Base-by-base conservation (phyloP, 2,113 vertebrate genomes). In the Ascaphus truei region DNA sequence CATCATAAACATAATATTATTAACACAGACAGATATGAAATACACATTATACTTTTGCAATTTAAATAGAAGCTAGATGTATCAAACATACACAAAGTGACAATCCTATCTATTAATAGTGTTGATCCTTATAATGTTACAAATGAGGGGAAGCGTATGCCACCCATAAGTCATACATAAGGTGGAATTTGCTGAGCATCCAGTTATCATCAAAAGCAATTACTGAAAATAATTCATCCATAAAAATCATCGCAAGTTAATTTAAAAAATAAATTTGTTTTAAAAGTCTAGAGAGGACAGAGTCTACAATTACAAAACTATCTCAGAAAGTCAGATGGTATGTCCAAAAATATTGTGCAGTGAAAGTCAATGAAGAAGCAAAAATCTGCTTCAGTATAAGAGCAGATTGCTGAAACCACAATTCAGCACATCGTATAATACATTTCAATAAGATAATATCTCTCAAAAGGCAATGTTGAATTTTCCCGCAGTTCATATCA, bases 221-320 rank as follows among this genome's bases (percentile, higher is more conserved):
- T 68, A 68, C 65, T 26, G 2, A 68, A 68, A 68, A 58, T 41
- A 58, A 68, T 58, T 58, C 65, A 68, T 58, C 65, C 65, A 68
- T 68, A 58, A 48, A 57, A 45, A 58, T 57, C 65, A 68, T 30
- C 48, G 7, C 27, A 58, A 68, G 65, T 48, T 68, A 57, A 68
- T 68, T 58, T 41, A 57, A 68, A 56, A 20, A 58, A 58, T 52
- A 58, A 68, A 68, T 48, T 57, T 47, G 65, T 67, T 33, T 11
- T 67, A 47, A 67, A 47, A 58, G 29, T 59, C 33, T 25, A n/a
- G 47, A 41, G 11, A 39, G 18, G 33, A 26, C 57, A 52, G 50
- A 43, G 26, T 56, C 8, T 66, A 10, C 20, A 66, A 66, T 55
- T 7, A 39, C 30, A 30, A 15, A 55, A n/a, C n/a, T n/a, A n/a